Evolutionary conservation across 2,797 vertebrate species (phyloP).

Genomic region (Sebastes taczanowskii): DNA sequence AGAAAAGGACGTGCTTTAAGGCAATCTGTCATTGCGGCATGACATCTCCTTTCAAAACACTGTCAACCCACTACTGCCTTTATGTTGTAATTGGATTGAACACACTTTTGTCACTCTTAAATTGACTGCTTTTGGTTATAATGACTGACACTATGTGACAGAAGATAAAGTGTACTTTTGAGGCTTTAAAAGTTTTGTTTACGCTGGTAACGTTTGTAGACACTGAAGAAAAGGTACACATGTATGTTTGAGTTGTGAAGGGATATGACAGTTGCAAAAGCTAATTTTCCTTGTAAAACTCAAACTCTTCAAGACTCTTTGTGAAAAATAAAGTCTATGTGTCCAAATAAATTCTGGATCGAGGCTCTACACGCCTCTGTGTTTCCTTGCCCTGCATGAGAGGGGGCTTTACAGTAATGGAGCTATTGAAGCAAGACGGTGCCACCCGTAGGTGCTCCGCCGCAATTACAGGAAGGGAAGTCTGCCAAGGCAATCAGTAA

Average conservation of each 20-base stretch:
- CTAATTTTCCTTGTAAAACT: constrained; percentile 63
- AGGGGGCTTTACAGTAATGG: not conserved
- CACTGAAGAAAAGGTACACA: constrained; percentile 62
- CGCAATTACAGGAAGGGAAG: constrained; percentile 3
- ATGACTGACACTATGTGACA: constrained; percentile 67
- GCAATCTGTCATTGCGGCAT: constrained; percentile 48
- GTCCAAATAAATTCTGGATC: constrained; percentile 38
- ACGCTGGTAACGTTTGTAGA: constrained; percentile 61
- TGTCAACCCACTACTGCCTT: constrained; percentile 66
- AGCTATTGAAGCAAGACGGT: not conserved
- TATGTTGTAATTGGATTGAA: constrained; percentile 53
- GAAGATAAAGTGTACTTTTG: constrained; percentile 41
- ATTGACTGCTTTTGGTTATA: constrained; percentile 32
- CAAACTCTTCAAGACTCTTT: constrained; percentile 52
- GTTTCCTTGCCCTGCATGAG: constrained; percentile 17
- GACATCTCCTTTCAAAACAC: constrained; percentile 52
- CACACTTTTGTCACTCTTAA: constrained; percentile 53
- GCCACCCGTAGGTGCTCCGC: constrained; percentile 6
- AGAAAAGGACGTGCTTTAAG: constrained; percentile 36
- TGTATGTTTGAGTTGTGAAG: constrained; percentile 58
- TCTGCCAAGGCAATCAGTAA: not conserved
- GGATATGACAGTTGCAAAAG: constrained; percentile 37
- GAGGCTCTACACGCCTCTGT: constrained; percentile 13
- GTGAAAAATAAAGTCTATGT: constrained; percentile 70
- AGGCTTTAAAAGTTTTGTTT: constrained; percentile 60